Conservation (phyloP, 2,113 vertebrate genomes). For the Pardalotus punctatus region DNA sequence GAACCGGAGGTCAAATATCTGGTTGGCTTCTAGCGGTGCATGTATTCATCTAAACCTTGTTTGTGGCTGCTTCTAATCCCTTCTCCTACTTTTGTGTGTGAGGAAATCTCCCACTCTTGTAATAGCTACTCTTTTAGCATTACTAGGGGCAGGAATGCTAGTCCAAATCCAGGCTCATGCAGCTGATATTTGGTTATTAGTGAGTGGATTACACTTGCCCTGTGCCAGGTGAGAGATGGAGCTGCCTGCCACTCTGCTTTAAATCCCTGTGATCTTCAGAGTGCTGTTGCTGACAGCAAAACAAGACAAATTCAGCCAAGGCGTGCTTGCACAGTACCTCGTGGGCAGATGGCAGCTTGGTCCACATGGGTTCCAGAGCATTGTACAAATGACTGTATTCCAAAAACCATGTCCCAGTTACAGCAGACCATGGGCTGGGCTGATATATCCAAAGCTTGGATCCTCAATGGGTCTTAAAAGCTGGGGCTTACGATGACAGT, state of each 20-base stretch:
- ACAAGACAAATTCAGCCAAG: neutral
- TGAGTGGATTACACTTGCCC: neutral
- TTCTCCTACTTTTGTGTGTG: neutral
- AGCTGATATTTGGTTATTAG: neutral
- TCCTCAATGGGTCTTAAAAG: neutral
- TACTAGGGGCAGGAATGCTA: neutral
- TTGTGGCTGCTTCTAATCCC: neutral
- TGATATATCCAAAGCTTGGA: neutral
- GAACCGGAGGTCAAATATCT: slow-evolving; percentile 37
- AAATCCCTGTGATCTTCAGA: neutral
- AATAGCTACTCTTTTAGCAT: neutral
- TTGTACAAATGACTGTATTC: neutral
- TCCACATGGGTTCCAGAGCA: rapidly evolving
- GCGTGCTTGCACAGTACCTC: neutral
- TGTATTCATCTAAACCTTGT: neutral
- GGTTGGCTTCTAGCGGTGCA: neutral
- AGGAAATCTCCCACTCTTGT: neutral
- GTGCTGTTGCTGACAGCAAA: neutral
- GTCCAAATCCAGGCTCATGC: neutral
- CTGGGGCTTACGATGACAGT: rapidly evolving
- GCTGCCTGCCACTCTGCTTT: neutral
- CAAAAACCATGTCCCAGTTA: rapidly evolving
- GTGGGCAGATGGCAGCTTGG: neutral
- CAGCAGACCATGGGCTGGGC: neutral
- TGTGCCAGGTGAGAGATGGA: rapidly evolving